Base-by-base conservation (phyloP, 1,140 invertebrate species). In the Ctenoplectra terminalis region DNA sequence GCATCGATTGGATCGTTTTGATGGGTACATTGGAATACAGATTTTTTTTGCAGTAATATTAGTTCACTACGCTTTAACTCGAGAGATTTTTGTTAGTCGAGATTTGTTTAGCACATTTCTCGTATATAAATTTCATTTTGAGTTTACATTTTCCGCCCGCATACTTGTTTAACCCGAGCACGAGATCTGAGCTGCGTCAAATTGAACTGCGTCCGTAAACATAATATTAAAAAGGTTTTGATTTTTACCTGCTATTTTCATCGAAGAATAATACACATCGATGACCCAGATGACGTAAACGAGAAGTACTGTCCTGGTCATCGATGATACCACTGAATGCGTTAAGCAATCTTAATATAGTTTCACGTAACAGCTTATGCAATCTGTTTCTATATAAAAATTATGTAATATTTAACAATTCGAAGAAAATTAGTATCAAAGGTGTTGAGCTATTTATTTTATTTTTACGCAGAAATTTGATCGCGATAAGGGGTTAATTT, bases 331-430 rank as follows among this genome's bases (percentile, higher is more conserved):
- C 71, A 73, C 13, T 5, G 43, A 63, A 29, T 43, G 29, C 20
- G 31, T 61, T 50, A 50, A 63, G 46, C 46, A 52, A 40, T 29
- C n/a, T 75, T 43, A 17, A 74, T 48, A 61, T 74, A 48, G 1
- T 73, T 73, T 31, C 37, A 60, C 26, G 26, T 58, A 71, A 26
- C n/a, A 9, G 5, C 0, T 60, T 60, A 60, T 20, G 58, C 26
- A 34, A 34, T 20, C 9, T 34, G n/a, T 29, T n/a, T 37, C 5
- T 31, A 34, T 17, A 43, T 31, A 26, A 23, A 63, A 63, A 63
- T 40, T 40, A 4, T 31, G 13, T 56, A 29, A 26, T 1, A 11
- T 29, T 8, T 2, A 11, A 15, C 11, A 15, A 60, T 31, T 60
- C 26, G 0, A 5, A 9, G n/a, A 26, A 31, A n/a, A 48, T 20